Percentiles rank a stretch among this genome's conserved stretches.
Conservation (phyloP, 2,113 vertebrate genomes). For the Butastur rufipennis region DNA sequence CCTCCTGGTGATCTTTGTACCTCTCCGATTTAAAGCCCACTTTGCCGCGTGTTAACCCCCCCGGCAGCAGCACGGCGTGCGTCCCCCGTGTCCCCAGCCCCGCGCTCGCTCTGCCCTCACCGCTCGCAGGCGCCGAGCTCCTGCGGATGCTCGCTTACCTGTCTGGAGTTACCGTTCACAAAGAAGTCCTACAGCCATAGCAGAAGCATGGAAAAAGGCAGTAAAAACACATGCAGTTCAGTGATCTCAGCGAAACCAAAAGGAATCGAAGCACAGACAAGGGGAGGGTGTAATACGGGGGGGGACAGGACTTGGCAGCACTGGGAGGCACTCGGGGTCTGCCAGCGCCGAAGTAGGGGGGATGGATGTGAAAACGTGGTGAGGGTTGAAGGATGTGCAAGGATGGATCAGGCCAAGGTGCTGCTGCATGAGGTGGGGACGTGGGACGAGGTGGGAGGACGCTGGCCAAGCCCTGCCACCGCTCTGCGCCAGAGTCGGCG, state of each 20-base stretch:
- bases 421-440: background rate
- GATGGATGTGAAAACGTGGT: background rate
- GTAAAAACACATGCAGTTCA: conserved; percentile 85
- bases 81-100: background rate
- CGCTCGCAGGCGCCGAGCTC: background rate
- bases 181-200: conserved; percentile 99
- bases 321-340: background rate
- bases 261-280: conserved; percentile 46
- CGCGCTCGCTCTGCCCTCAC: background rate
- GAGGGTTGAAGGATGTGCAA: background rate
- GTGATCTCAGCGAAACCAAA: conserved; percentile 79
- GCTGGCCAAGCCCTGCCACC: background rate
- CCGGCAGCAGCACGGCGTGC: rapidly evolving
- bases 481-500: rapidly evolving
- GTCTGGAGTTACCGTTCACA: conserved; percentile 95
- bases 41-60: background rate
- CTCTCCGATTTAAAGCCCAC: background rate
- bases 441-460: background rate
- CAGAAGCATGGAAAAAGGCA: conserved; percentile 94
- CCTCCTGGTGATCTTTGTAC: background rate
- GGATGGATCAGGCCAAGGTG: background rate
- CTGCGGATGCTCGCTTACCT: conserved; percentile 85
- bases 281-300: background rate
- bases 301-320: background rate
- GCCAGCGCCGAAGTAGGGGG: background rate